Evolutionary conservation across 2,797 vertebrate genomes (phyloP).

Genomic region (Sardinella longiceps): DNA sequence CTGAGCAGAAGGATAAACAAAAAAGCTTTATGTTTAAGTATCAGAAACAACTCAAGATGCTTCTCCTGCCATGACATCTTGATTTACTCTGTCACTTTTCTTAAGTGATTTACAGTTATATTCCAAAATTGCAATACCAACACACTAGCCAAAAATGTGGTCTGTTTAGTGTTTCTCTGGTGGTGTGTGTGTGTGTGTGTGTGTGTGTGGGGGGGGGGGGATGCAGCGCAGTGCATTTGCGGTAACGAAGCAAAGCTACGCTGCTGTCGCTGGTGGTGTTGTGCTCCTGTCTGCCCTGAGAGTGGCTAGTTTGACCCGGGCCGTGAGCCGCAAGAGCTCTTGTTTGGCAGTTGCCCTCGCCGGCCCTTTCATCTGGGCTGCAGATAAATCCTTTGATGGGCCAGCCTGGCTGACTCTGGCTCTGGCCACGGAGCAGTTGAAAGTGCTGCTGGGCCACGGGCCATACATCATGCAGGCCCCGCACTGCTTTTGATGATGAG

Average conservation of each 20-base stretch:
- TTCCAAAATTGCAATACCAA: neutral
- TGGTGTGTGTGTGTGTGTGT: neutral
- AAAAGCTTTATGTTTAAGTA: neutral
- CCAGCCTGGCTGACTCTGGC: slow-evolving; percentile 63
- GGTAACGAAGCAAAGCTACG: neutral
- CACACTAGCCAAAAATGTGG: slow-evolving; percentile 17
- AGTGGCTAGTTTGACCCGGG: slow-evolving; percentile 67
- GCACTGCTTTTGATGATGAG: slow-evolving; percentile 71
- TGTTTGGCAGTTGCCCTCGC: slow-evolving; percentile 75
- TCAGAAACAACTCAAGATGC: neutral
- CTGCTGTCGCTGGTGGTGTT: neutral
- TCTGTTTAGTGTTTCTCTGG: slow-evolving; percentile 11
- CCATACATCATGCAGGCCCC: slow-evolving; percentile 76
- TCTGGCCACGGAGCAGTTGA: slow-evolving; percentile 62
- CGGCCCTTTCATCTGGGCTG: slow-evolving; percentile 78
- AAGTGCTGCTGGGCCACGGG: slow-evolving; percentile 70
- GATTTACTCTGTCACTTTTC: slow-evolving; percentile 17
- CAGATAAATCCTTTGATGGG: slow-evolving; percentile 81
- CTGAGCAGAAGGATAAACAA: neutral
- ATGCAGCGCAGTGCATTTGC: neutral
- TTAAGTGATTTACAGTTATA: slow-evolving; percentile 17
- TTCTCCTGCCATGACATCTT: slow-evolving; percentile 9
- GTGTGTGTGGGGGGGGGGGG: neutral
- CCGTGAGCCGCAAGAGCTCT: slow-evolving; percentile 65
- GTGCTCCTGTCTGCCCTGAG: neutral